A percentile compares a stretch with the other conserved stretches of the same genome.
These are phyloP conservation scores for Ploceus nigricollis DNA, from an alignment of 2,113 vertebrate genomes.

Conservation along the genomic window DNA sequence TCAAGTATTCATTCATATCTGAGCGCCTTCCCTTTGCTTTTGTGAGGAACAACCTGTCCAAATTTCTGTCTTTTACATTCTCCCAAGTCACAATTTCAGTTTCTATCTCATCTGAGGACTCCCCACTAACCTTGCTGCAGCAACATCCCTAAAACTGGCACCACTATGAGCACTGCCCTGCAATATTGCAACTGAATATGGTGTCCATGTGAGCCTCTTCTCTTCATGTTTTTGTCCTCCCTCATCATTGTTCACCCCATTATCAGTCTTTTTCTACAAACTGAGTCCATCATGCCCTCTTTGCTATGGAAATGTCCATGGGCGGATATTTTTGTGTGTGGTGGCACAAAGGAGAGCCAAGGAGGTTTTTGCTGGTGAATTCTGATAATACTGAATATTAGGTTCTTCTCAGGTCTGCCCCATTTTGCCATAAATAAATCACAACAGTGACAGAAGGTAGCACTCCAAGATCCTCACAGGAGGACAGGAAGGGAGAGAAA, in stretches of 20 bases:
- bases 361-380: not conserved
- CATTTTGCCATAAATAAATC: not conserved
- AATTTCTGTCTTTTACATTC: not conserved
- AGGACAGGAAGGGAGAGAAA: not conserved
- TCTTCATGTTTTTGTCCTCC: not conserved
- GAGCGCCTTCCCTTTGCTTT: not conserved
- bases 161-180: not conserved
- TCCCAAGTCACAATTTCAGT: not conserved
- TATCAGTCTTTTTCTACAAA: not conserved
- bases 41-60: not conserved
- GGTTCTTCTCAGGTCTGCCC: not conserved
- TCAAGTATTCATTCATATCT: not conserved
- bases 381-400: not conserved
- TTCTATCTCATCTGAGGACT: not conserved
- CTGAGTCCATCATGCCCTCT: not conserved
- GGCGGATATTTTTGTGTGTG: not conserved
- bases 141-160: not conserved
- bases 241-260: not conserved
- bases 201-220: not conserved
- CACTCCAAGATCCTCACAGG: not conserved
- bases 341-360: accelerated
- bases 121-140: accelerated
- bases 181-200: not conserved
- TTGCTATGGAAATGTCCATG: not conserved
- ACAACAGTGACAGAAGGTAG: not conserved